These are phyloP conservation scores for Marmota monax DNA, from an alignment of 2,113 vertebrate species.

Conservation along the genomic window DNA sequence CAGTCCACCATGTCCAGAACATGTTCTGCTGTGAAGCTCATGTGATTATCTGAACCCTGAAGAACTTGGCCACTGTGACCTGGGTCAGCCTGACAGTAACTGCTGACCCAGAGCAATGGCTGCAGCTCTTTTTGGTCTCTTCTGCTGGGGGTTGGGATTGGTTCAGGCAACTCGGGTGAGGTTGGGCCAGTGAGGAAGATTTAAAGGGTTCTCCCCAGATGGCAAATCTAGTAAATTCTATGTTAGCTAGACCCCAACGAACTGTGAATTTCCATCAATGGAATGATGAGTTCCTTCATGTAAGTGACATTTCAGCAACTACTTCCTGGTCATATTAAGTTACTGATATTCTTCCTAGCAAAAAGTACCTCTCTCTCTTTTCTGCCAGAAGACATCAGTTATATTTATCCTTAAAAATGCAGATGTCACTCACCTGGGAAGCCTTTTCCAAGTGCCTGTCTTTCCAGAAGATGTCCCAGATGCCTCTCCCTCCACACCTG, in stretches of 20 bases:
- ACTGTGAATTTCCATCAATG: neutral
- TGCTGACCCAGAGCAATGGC: conserved; percentile 37
- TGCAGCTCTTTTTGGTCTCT: neutral
- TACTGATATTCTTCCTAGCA: neutral
- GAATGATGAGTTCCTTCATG: neutral
- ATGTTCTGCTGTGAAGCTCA: conserved; percentile 3
- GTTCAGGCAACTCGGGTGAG: neutral
- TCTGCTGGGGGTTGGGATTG: neutral
- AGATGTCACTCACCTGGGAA: neutral
- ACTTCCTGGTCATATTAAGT: neutral
- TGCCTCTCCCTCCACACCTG: neutral
- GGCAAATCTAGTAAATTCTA: neutral
- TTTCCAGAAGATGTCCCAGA: conserved; percentile 12
- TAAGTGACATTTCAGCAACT: neutral
- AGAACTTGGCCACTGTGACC: conserved; percentile 61
- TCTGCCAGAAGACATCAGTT: conserved; percentile 6
- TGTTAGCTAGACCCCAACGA: neutral
- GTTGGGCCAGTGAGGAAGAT: neutral
- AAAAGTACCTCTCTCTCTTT: neutral
- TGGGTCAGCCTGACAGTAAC: conserved; percentile 53
- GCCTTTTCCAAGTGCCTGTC: neutral
- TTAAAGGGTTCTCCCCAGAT: neutral
- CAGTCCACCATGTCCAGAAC: neutral
- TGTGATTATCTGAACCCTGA: neutral
- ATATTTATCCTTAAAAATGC: neutral